Conservation (phyloP, 2,888 invertebrate genomes). For the Dichetophora obliterata region DNA sequence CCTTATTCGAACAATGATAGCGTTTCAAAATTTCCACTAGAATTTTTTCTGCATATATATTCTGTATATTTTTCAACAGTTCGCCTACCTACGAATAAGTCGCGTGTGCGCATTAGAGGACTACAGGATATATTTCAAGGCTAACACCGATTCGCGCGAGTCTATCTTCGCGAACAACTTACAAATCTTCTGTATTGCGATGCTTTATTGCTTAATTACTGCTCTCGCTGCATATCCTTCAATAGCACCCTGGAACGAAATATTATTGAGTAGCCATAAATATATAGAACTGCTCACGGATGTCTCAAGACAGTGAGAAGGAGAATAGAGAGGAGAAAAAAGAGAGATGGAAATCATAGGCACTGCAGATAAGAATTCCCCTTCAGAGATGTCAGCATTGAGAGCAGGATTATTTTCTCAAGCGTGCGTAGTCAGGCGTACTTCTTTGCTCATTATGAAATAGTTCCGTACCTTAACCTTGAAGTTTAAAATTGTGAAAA, state of each 20-base stretch:
- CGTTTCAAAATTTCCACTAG: conserved; percentile 22
- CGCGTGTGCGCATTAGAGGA: conserved; percentile 62
- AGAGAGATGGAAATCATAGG: not conserved
- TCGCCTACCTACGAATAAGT: conserved; percentile 35
- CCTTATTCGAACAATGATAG: conserved; percentile 27
- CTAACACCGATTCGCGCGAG: conserved; percentile 56
- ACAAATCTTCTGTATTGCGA: conserved; percentile 62
- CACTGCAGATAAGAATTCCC: not conserved
- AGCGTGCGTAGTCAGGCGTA: conserved; percentile 55
- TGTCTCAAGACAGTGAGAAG: conserved; percentile 41
- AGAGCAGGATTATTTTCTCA: conserved; percentile 60
- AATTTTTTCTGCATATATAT: conserved; percentile 3
- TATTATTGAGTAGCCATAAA: conserved; percentile 67
- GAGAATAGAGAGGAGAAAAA: not conserved
- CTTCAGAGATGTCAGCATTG: conserved; percentile 5
- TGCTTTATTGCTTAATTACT: conserved; percentile 65
- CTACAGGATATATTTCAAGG: conserved; percentile 55
- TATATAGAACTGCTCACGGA: conserved; percentile 66
- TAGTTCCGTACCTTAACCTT: conserved; percentile 48
- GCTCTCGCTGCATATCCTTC: conserved; percentile 57
- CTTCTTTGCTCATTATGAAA: conserved; percentile 48
- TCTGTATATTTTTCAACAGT: not conserved
- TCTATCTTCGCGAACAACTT: conserved; percentile 55
- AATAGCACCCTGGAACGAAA: conserved; percentile 59
- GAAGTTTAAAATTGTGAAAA: conserved; percentile 56